A percentile compares a stretch with the other conserved stretches of the same genome.
phyloP scores from a whole-genome alignment of 2,888 invertebrate species.

The Malthinus flaveolus region DNA sequence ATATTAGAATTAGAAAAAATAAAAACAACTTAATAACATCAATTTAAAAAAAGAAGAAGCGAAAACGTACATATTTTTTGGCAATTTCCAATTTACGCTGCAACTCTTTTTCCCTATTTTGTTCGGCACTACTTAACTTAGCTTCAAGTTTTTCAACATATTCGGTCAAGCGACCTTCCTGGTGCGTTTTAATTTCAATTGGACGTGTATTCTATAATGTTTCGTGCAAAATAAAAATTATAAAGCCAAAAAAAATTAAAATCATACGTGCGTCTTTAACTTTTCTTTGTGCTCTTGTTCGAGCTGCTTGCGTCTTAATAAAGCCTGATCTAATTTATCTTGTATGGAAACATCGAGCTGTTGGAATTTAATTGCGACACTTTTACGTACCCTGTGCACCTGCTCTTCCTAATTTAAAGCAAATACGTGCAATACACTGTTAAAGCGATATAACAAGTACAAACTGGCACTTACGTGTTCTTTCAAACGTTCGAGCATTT shows the following conservation, averaged over 20 bases:
- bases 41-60: constrained; percentile 12
- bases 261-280: constrained; percentile 75
- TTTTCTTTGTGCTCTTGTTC: constrained; percentile 79
- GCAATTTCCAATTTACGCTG: constrained; percentile 83
- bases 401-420: constrained; percentile 67
- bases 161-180: constrained; percentile 51
- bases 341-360: constrained; percentile 72
- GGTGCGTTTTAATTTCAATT: constrained; percentile 61
- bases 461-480: constrained; percentile 78
- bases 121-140: constrained; percentile 79
- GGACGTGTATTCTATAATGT: constrained; percentile 60
- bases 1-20: constrained; percentile 14
- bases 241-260: constrained; percentile 5
- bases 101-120: constrained; percentile 82
- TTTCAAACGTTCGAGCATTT: constrained; percentile 86
- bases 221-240: constrained; percentile 30
- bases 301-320: constrained; percentile 72
- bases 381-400: constrained; percentile 70
- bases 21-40: constrained; percentile 21
- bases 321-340: constrained; percentile 68
- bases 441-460: not conserved
- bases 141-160: constrained; percentile 60
- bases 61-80: constrained; percentile 72
- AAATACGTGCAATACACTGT: constrained; percentile 41
- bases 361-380: constrained; percentile 68